Percentiles rank a stretch among this genome's conserved stretches.
Conservation (phyloP, 1,140 invertebrate genomes). For the Streblospio benedicti region DNA sequence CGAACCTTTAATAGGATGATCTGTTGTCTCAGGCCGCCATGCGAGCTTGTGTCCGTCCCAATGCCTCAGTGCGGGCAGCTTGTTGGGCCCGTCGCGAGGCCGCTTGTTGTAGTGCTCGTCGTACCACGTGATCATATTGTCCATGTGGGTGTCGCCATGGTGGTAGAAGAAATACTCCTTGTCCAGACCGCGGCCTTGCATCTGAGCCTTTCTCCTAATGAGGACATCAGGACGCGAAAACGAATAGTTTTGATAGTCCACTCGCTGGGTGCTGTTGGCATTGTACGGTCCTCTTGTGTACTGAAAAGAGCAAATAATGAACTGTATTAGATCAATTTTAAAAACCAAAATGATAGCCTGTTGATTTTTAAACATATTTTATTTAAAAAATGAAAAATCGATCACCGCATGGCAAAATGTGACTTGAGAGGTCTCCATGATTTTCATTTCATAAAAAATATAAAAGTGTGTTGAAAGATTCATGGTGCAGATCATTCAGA, state of each 20-base stretch:
- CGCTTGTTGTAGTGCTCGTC: constrained; percentile 39
- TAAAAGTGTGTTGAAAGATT: no score
- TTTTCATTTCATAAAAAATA: no score
- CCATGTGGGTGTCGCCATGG: constrained; percentile 33
- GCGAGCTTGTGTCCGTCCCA: constrained; percentile 34
- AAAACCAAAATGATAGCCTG: no score
- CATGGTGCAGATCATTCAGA: no score
- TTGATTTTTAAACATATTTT: no score
- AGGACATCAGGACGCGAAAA: constrained; percentile 29
- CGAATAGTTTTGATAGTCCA: constrained; percentile 30
- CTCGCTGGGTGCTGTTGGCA: constrained; percentile 35
- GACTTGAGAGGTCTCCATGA: no score
- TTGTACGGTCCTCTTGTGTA: no score
- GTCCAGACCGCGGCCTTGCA: constrained; percentile 31
- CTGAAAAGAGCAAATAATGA: no score
- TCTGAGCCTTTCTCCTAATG: constrained; percentile 27
- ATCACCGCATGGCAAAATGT: no score
- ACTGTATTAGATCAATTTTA: no score
- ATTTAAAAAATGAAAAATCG: no score
- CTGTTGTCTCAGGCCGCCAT: constrained; percentile 37
- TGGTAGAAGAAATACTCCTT: constrained; percentile 32
- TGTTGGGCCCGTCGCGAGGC: constrained; percentile 31
- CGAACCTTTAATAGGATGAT: constrained; percentile 35
- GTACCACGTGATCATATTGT: constrained; percentile 41
- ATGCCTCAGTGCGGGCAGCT: constrained; percentile 26